Base-by-base conservation (phyloP, 2,113 vertebrate species). In the Calonectris borealis region DNA sequence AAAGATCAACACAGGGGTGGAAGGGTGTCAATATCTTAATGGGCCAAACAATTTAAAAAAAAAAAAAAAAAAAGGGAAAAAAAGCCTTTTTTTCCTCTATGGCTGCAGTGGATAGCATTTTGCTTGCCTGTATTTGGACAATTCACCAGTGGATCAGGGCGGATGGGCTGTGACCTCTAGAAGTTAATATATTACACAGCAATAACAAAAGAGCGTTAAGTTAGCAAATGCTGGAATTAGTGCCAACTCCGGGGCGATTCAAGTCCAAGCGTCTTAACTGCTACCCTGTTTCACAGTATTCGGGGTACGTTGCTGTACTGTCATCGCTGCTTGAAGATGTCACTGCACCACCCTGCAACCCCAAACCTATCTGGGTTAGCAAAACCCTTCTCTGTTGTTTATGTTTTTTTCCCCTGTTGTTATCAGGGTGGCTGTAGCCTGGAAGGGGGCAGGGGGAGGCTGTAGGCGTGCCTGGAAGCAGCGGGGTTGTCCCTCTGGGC, bases 151-250 rank as follows among this genome's bases (percentile, higher is more conserved):
- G 2, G 49, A 84, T 69, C 25, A 38, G 51, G 11, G 32, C 38
- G 54, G 42, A 49, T 58, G 51, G 34, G 83, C 55, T 70, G 70
- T 83, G 84, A 90, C 78, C 48, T 94, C 75, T 65, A 29, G 44
- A 90, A 94, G 73, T 95, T 91, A 90, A 52, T 92, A 38, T n/a
- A 38, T 96, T 91, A 94, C 77, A 44, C 15, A 72, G 20, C 40
- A 91, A 25, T 57, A 76, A 64, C 14, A 87, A 82, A 76, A 9
- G 15, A 68, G 78, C 1, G 0, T 58, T 49, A 65, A 69, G 34
- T 5, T 29, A 71, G 21, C 25, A 90, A 85, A 66, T 29, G 25
- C 58, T 40, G 36, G 26, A 86, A 71, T 22, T 31, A 32, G 17
- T 36, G 36, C 17, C 1, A 3, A 22, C 22, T 83, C 48, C 13